Base-by-base conservation (phyloP, 2,888 invertebrate species). In the Smittia sp. region DNA sequence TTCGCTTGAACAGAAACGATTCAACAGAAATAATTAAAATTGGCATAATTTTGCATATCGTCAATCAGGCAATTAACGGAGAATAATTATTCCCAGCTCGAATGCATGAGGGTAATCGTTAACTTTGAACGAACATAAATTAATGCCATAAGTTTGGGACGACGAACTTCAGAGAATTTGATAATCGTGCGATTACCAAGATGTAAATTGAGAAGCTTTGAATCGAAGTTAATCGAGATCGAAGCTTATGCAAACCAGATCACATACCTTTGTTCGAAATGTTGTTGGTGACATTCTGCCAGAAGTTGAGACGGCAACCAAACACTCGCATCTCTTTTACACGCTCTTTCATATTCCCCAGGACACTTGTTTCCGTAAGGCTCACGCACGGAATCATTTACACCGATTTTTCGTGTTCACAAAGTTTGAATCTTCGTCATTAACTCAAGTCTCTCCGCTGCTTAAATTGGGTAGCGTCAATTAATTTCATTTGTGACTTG, bases 261-360 rank as follows among this genome's bases (percentile, higher is more conserved):
- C 46, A 75, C 76, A 75, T 80, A 80, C 81, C 80, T 80, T 81
- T 82, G 77, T 80, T 80, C 77, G 80, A 78, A 76, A 82, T 77
- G 77, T 80, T 82, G 68, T 81, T 81, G 76, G 82, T 81, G 75
- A 84, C 81, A 78, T 83, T 84, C 80, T 84, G 83, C 83, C 83
- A 83, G 77, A 85, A 84, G 78, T 84, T 83, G 78, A 84, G 81
- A 76, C 84, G 82, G 77, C 84, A 84, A 76, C 84, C 83, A 77
- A 84, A 84, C 74, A 85, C 83, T 79, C 84, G 84, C 83, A 84
- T 84, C 79, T 84, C 84, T 79, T 83, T 84, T 76, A 83, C 83
- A 76, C 83, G 82, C 78, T 84, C 84, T 80, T 83, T 84, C 83
- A 84, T 84, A 78, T 83, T 84, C 79, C 81, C 82, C 80, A 84